Base-by-base conservation (phyloP, 2,113 vertebrate genomes). In the Syngnathus scovelli region DNA sequence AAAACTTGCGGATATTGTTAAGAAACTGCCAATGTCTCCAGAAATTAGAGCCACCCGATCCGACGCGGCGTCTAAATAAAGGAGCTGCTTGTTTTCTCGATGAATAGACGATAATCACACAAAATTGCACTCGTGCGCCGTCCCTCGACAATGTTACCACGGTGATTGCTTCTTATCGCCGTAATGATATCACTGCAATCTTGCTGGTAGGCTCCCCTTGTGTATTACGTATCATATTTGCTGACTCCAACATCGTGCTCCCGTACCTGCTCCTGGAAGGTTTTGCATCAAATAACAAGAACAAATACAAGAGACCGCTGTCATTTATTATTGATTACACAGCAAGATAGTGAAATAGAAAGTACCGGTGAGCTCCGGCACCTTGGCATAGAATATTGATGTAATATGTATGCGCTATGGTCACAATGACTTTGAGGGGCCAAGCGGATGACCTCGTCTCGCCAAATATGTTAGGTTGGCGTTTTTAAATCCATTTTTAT, bases 101-200 rank as follows among this genome's bases (percentile, higher is more conserved):
- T 51, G 64, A 86, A 75, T 58, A 75, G 59, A 75, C 70, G 61
- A 62, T 66, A 85, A 84, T 85, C 68, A 79, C 64, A 79, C 39
- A 38, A 66, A 76, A 83, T 80, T 76, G 74, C 77, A 66, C 4
- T 66, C 70, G 58, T 65, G 71, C 69, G 68, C 69, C 60, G 27
- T 33, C 27, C 27, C 27, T 33, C 27, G 27, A 33, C 27, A 33
- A 33, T 33, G 27, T 33, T 33, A 33, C 27, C 27, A 33, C 27
- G 27, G 27, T 33, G 27, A 33, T 33, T 33, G 27, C 27, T 33
- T 33, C 27, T 33, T 33, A 33, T 33, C 27, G 27, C 2, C 71
- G 48, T 63, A 75, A 71, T 70, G 72, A 83, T 76, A 78, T 69
- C 78, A 71, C 69, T 65, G 65, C 67, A 69, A 70, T 84, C 66